phyloP scores from a whole-genome alignment of 1,140 invertebrate species.

The Diabrotica undecimpunctata region DNA sequence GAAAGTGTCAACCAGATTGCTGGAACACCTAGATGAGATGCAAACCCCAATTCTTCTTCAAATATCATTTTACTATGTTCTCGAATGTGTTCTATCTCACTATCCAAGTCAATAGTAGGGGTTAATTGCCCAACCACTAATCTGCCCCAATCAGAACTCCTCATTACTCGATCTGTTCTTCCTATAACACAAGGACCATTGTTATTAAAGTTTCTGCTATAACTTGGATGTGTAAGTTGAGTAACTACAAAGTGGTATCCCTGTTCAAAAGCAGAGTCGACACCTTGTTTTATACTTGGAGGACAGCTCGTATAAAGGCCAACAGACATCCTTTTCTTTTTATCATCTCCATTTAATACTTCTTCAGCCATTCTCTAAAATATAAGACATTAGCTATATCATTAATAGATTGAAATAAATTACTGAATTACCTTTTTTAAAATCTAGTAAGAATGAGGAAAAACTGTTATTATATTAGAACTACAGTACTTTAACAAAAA shows the following conservation, averaged over 20 bases:
- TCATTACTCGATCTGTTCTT: constrained; percentile 48
- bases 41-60: constrained; percentile 76
- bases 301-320: constrained; percentile 40
- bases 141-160: constrained; percentile 46
- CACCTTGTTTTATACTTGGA: constrained; percentile 32
- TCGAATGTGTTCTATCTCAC: constrained; percentile 54
- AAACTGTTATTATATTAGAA: too few relatives aligned
- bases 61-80: constrained; percentile 72
- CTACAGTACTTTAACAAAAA: too few relatives aligned
- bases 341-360: constrained; percentile 27
- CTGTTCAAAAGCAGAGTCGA: constrained; percentile 36
- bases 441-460: too few relatives aligned
- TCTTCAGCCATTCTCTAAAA: constrained; percentile 16
- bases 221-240: constrained; percentile 40
- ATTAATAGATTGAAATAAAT: too few relatives aligned
- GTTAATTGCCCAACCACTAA: constrained; percentile 55
- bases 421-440: too few relatives aligned
- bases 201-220: constrained; percentile 34
- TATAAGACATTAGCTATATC: neutral
- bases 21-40: constrained; percentile 74
- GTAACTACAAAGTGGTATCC: constrained; percentile 47
- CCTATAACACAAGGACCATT: constrained; percentile 34
- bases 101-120: constrained; percentile 59
- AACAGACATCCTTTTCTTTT: constrained; percentile 43
- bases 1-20: constrained; percentile 72